phyloP scores from a whole-genome alignment of 2,113 vertebrate genomes.

The Cyprinus carpio region DNA sequence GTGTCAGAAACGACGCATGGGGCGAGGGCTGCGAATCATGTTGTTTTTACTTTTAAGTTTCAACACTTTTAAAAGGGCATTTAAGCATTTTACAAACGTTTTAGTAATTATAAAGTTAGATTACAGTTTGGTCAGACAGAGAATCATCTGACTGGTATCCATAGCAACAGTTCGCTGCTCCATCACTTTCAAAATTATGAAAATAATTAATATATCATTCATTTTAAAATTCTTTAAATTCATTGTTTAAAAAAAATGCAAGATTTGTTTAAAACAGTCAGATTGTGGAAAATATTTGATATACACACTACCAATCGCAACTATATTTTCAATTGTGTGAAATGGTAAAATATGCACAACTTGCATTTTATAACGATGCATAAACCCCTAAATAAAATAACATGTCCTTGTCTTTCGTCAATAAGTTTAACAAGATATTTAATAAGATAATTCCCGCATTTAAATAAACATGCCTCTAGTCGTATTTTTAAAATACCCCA shows the following conservation, averaged over 20 bases:
- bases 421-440: background rate
- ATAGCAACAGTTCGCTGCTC: background rate
- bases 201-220: background rate
- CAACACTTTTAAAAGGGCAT: background rate
- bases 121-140: background rate
- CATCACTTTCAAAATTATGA: background rate
- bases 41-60: background rate
- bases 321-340: background rate
- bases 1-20: conserved; percentile 3
- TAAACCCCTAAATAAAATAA: background rate
- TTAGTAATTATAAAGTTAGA: background rate
- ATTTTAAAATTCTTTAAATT: no score
- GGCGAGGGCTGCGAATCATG: background rate
- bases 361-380: background rate
- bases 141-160: background rate
- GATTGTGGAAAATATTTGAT: background rate
- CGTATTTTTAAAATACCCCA: background rate
- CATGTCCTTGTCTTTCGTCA: background rate
- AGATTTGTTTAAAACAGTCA: background rate
- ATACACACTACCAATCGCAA: background rate
- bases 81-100: background rate
- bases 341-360: background rate
- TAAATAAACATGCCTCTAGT: background rate
- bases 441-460: background rate
- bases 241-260: no score